Percentiles rank a stretch among this genome's conserved stretches.
Conservation (phyloP, 2,797 vertebrate species). For the Meriones psammophilus region DNA sequence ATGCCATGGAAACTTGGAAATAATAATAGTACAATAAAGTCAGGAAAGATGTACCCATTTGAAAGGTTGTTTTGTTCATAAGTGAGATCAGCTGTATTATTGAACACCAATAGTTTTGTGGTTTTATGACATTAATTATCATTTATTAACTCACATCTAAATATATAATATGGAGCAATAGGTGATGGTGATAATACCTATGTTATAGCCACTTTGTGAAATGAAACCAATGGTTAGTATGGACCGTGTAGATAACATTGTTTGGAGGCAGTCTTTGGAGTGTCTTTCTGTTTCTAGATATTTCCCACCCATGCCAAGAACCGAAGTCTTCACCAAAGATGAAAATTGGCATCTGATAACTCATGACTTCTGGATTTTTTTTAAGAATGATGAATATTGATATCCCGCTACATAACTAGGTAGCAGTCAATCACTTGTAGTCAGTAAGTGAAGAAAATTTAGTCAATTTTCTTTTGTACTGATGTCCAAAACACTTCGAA, state of each 20-base stretch:
- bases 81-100: conserved; percentile 3
- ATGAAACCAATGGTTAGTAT: background rate
- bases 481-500: conserved; percentile 44
- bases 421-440: background rate
- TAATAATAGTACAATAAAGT: background rate
- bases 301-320: background rate
- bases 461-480: background rate
- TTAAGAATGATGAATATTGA: background rate
- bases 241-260: background rate
- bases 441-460: conserved; percentile 17
- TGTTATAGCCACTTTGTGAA: conserved; percentile 16
- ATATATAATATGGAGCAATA: background rate
- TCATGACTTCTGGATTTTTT: background rate
- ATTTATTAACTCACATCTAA: conserved; percentile 10
- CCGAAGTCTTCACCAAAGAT: background rate
- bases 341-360: background rate
- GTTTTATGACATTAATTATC: background rate
- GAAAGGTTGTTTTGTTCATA: background rate
- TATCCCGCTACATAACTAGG: background rate
- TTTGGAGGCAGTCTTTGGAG: background rate
- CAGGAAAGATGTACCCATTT: background rate
- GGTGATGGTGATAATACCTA: background rate
- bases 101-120: conserved; percentile 15
- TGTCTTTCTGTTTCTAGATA: background rate
- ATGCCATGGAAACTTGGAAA: conserved; percentile 3